Evolutionary conservation across 2,888 invertebrate species (phyloP), one percentile per base, ranked within the genome.

Genomic region (Spilosoma lubricipeda): DNA sequence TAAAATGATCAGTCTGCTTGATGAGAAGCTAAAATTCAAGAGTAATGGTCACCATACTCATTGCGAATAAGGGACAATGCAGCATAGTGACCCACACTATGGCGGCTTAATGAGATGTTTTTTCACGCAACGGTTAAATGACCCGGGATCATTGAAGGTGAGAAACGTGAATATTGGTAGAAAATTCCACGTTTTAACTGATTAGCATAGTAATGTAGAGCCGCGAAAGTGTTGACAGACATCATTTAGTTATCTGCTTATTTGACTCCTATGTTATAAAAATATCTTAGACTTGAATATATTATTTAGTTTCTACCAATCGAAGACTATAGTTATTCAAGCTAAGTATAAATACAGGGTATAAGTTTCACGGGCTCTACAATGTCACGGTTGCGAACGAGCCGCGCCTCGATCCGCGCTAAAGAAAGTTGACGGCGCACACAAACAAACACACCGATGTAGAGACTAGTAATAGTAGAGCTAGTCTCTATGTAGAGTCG

Each of bases 391-490:
- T 85, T 85, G 82, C 80, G 80, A 81, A 73, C 79, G 81, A 83
- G 82, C 80, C 83, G 85, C 85, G 85, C 84, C 82, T 71, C 71
- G 81, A 79, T 81, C 75, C 75, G 74, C 83, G 86, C 82, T 82
- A 86, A 88, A 88, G 88, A 88, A 88, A 88, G 88, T 88, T 88
- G 81, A 80, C 78, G 79, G 80, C 82, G 80, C 86, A 83, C 86
- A 82, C 84, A 20, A 39, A 33, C 77, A 70, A 63, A 73, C 72
- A 73, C 56, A 70, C 67, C 56, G 63, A 72, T 79, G 3, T 36
- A 63, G 56, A 45, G 36, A 45, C 71, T 56, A n/a, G 52, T 23
- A 20, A 23, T 56, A 56, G 63, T 56, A 63, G 72, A 68, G 74
- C 74, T 80, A 48, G 71, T 56, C 63, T 63, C 63, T 63, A 63